Percentiles rank a stretch among this genome's conserved stretches.
phyloP scores from a whole-genome alignment of 2,797 vertebrate genomes.

The Sylvia borin region DNA sequence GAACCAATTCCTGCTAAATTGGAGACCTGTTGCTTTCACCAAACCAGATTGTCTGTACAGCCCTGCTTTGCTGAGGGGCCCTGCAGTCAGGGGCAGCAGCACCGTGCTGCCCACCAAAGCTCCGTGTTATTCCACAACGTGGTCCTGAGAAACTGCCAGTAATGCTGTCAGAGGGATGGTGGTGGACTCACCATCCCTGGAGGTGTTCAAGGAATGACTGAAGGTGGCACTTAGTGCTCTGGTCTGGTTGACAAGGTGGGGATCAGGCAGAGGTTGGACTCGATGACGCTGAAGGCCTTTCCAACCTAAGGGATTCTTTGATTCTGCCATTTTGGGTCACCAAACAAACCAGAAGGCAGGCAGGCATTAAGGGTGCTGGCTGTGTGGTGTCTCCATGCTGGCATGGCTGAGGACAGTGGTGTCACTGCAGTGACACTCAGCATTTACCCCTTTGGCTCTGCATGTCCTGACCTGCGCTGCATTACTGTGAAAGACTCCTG shows the following conservation, averaged over 20 bases:
- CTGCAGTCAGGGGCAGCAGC: neutral
- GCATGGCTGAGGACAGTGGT: accelerated
- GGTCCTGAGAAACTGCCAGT: accelerated
- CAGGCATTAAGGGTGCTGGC: neutral
- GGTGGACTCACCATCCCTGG: neutral
- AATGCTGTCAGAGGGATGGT: accelerated
- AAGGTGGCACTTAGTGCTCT: neutral
- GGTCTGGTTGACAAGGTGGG: neutral
- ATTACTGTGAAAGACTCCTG: neutral
- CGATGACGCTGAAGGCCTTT: neutral
- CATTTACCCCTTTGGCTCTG: neutral
- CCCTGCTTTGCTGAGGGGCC: neutral
- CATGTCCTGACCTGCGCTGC: neutral
- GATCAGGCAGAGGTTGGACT: neutral
- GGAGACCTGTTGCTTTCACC: neutral
- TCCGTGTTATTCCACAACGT: accelerated
- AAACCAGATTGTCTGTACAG: neutral
- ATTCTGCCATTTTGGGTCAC: neutral
- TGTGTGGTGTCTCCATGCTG: neutral
- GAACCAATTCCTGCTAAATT: neutral
- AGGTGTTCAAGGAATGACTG: neutral
- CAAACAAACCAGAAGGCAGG: neutral
- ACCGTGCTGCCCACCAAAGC: neutral
- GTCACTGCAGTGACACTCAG: neutral
- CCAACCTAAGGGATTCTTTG: neutral